phyloP scores from a whole-genome alignment of 2,888 invertebrate species.

The Oscheius myriophilus region DNA sequence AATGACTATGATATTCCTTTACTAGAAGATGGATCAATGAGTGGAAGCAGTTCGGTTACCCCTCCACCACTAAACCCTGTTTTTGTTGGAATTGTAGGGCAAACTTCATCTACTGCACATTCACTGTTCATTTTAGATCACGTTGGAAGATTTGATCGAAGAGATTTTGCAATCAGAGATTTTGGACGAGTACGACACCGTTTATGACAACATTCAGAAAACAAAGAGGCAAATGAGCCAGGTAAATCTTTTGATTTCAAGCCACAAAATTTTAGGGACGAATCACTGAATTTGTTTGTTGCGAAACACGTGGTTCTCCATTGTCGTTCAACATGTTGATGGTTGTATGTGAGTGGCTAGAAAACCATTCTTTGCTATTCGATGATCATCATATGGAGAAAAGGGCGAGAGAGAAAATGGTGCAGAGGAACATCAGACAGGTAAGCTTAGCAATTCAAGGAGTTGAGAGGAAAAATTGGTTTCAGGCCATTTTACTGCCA shows the following conservation, averaged over 20 bases:
- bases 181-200: slow-evolving; percentile 37
- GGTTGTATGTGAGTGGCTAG: slow-evolving; percentile 28
- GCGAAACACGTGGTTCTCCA: slow-evolving; percentile 1
- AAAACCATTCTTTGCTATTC: slow-evolving; percentile 36
- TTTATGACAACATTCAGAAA: slow-evolving; percentile 33
- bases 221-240: slow-evolving; percentile 11
- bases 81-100: slow-evolving; percentile 19
- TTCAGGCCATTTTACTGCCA: slow-evolving; percentile 34
- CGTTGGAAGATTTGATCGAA: slow-evolving; percentile 40
- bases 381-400: slow-evolving; percentile 29
- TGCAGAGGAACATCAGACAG: slow-evolving; percentile 43
- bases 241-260: slow-evolving; percentile 10
- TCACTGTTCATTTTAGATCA: slow-evolving; percentile 34
- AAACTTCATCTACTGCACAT: too few species aligned
- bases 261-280: slow-evolving; percentile 1
- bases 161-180: slow-evolving; percentile 43
- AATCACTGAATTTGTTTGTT: slow-evolving; percentile 12
- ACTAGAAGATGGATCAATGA: neutral
- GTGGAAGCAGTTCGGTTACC: too few species aligned
- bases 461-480: too few species aligned
- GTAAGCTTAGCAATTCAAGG: too few species aligned
- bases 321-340: slow-evolving; percentile 1
- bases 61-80: neutral
- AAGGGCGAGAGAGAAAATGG: slow-evolving; percentile 39
- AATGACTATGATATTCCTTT: neutral